Evolutionary conservation across 2,113 vertebrate genomes (phyloP).

Genomic region (Hyperopisus bebe): DNA sequence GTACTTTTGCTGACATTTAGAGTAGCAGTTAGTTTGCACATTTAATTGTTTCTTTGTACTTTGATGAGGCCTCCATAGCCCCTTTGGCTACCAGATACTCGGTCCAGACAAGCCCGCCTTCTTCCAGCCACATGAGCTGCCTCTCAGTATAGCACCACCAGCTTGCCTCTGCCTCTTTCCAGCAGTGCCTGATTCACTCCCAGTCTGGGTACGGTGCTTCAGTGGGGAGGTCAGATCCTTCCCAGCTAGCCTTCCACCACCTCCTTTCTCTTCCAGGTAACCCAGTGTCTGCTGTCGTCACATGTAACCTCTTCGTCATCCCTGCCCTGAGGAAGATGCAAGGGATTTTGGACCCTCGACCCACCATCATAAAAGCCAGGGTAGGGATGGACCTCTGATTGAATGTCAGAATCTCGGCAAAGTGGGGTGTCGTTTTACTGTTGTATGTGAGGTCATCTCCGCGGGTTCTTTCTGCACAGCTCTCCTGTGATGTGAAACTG

Average conservation of each 20-base stretch:
- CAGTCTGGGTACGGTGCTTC: neutral
- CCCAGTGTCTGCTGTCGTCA: conserved; percentile 96
- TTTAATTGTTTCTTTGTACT: neutral
- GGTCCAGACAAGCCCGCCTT: neutral
- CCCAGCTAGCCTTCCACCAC: too few species aligned
- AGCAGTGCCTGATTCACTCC: neutral
- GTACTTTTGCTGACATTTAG: neutral
- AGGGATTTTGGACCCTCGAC: conserved; percentile 96
- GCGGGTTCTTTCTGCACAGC: conserved; percentile 55
- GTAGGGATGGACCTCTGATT: conserved; percentile 53
- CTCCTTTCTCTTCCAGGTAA: conserved; percentile 70
- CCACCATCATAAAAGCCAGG: conserved; percentile 99
- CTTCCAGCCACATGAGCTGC: neutral
- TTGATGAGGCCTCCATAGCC: neutral
- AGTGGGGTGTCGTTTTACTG: neutral
- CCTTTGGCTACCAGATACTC: neutral
- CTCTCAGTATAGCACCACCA: neutral
- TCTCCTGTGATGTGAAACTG: conserved; percentile 98
- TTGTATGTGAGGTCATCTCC: neutral
- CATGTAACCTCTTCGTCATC: conserved; percentile 99
- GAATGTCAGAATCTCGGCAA: neutral
- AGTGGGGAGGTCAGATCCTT: neutral
- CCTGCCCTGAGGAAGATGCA: conserved; percentile 99
- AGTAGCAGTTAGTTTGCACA: neutral
- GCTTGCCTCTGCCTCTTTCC: neutral